Conservation (phyloP, 2,113 vertebrate species). For the Eublepharis macularius region DNA sequence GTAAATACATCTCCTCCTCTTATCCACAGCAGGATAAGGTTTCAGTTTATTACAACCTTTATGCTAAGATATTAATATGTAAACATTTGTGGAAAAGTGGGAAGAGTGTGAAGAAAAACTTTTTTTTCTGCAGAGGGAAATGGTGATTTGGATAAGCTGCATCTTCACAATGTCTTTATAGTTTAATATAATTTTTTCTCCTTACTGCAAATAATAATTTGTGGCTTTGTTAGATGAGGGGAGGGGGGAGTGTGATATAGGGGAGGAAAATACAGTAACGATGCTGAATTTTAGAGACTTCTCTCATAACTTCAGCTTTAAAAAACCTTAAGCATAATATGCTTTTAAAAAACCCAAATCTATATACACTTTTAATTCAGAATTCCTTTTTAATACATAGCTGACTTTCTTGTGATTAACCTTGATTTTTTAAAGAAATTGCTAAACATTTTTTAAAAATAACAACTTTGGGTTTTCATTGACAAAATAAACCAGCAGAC, state of each 20-base stretch:
- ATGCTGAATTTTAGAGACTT: background rate
- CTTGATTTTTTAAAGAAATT: background rate
- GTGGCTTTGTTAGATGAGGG: background rate
- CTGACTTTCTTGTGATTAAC: background rate
- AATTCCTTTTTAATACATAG: background rate
- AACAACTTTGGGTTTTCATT: background rate
- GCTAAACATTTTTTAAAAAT: background rate
- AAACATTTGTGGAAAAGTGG: background rate
- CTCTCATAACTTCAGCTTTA: background rate
- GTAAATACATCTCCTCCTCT: background rate
- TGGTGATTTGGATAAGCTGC: background rate
- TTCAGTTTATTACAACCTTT: fast-evolving
- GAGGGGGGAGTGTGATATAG: background rate
- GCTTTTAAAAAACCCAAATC: background rate
- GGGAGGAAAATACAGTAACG: background rate
- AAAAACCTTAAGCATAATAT: background rate
- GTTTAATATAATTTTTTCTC: background rate
- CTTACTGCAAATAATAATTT: background rate
- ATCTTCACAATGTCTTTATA: background rate
- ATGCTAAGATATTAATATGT: fast-evolving
- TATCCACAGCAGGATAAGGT: fast-evolving
- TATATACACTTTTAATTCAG: background rate
- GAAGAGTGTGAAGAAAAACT: background rate
- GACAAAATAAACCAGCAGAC: background rate
- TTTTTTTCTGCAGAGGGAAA: background rate